Evolutionary conservation across 2,888 invertebrate genomes (phyloP).

Genomic region (Drosophila kambysellisi): DNA sequence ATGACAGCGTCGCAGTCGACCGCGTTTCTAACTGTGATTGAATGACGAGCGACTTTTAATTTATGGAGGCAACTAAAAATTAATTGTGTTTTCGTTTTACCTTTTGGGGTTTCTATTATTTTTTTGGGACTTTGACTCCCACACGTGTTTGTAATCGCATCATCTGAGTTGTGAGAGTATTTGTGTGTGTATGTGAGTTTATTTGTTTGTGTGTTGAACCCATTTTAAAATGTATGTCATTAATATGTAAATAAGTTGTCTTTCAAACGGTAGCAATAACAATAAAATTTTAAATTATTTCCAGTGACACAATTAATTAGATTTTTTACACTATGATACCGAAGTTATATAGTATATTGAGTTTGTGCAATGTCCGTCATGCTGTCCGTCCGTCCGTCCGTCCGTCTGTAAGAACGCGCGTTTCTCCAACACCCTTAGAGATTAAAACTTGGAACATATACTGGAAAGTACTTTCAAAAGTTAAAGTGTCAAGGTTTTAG

Average conservation of each 20-base stretch:
- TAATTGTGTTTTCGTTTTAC: slow-evolving; percentile 52
- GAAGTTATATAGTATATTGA: too few species aligned
- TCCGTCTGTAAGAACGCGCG: too few species aligned
- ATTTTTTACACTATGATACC: neutral
- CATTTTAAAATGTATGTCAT: slow-evolving; percentile 55
- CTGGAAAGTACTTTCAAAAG: too few species aligned
- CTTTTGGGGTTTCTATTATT: slow-evolving; percentile 32
- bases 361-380: too few species aligned
- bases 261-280: slow-evolving; percentile 53
- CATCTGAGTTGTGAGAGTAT: neutral
- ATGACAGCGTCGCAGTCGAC: neutral
- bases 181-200: neutral
- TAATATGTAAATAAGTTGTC: slow-evolving; percentile 52
- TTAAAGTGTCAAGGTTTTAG: too few species aligned
- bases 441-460: too few species aligned
- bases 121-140: slow-evolving; percentile 36
- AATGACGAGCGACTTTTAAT: slow-evolving; percentile 70
- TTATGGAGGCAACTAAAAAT: slow-evolving; percentile 70
- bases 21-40: slow-evolving; percentile 50
- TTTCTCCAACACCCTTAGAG: too few species aligned
- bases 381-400: too few species aligned
- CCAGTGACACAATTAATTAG: slow-evolving; percentile 50
- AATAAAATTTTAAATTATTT: slow-evolving; percentile 61
- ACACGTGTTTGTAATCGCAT: slow-evolving; percentile 54
- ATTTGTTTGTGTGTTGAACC: slow-evolving; percentile 13